Evolutionary conservation across 2,888 invertebrate genomes (phyloP), one percentile per base, ranked within the genome.

Genomic region (Parthenolecanium corni): DNA sequence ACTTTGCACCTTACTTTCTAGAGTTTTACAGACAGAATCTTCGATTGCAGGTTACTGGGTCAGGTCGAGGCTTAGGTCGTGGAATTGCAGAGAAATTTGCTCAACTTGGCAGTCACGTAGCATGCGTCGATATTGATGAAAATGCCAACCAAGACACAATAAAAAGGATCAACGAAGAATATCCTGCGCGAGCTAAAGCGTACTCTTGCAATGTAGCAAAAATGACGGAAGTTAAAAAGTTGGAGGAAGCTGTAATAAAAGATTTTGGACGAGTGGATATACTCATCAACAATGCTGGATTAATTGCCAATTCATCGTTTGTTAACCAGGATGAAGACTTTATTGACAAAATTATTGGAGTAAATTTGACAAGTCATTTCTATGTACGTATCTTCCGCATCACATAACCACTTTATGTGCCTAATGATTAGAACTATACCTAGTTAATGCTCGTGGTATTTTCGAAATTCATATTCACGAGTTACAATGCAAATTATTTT

Each of bases 201-300:
- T 69, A 68, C 62, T 61, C 20, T 6, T 61, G 66, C 14, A 68
- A 69, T 47, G 66, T 69, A 1, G 67, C 64, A 1, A 57, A 21
- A 2, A 31, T 52, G 5, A 44, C 65, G 9, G 66, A 68, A 16
- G 56, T 67, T 1, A 36, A 42, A 6, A 31, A 47, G 3, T 40
- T 68, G 12, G 54, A 62, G 21, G 25, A 61, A 16, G 57, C 25
- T 2, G 66, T 69, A 6, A 61, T 58, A 25, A 49, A 46, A 14
- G 68, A 68, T 9, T 49, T 68, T 3, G 67, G 67, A 3, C 65
- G 64, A 1, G 66, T 68, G 14, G 66, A 67, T 31, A 44, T 68
- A 6, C 52, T 69, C 9, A 52, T 69, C 46, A 68, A 68, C 64
- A 68, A 68, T 44, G 69, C 68, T 3, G 67, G 64, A 11, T 51